phyloP scores from a whole-genome alignment of 2,113 vertebrate species.

The Cheilinus undulatus region DNA sequence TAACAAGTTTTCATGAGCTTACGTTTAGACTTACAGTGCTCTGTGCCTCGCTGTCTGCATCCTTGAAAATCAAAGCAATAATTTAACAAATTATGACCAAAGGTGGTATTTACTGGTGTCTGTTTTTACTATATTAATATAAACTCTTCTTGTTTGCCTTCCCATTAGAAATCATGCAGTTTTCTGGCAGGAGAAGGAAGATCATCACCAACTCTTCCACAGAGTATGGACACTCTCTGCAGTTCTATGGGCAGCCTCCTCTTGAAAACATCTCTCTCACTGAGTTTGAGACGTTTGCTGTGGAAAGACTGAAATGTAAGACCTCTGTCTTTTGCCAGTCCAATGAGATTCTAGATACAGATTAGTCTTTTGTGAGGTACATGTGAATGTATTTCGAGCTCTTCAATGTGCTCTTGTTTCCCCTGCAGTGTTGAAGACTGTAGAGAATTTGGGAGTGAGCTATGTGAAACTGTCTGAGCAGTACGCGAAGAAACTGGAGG shows the following conservation, averaged over 20 bases:
- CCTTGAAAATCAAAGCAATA: too few species aligned
- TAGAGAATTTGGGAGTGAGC: conserved; percentile 93
- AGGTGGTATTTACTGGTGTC: too few species aligned
- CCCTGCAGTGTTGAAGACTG: conserved; percentile 89
- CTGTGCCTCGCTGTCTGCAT: too few species aligned
- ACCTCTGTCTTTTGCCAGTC: background rate
- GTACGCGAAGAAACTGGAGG: conserved; percentile 84
- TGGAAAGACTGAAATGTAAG: conserved; percentile 93
- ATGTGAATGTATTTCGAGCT: too few species aligned
- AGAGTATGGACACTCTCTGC: conserved; percentile 88
- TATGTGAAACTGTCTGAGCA: conserved; percentile 73
- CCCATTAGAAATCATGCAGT: conserved; percentile 74
- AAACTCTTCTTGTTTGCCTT: background rate
- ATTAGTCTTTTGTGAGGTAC: too few species aligned
- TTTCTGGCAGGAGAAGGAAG: conserved; percentile 65
- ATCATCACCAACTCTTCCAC: conserved; percentile 62
- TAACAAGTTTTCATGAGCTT: too few species aligned
- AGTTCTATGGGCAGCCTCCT: conserved; percentile 92
- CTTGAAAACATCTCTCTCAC: conserved; percentile 89
- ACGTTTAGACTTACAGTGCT: too few species aligned
- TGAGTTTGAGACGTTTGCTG: conserved; percentile 93
- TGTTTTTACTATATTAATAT: background rate
- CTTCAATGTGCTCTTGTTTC: conserved; percentile 7
- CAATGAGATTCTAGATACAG: too few species aligned
- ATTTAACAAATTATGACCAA: too few species aligned